These are phyloP conservation scores for Hypothenemus hampei DNA, from an alignment of 1,140 invertebrate genomes.

Conservation along the genomic window DNA sequence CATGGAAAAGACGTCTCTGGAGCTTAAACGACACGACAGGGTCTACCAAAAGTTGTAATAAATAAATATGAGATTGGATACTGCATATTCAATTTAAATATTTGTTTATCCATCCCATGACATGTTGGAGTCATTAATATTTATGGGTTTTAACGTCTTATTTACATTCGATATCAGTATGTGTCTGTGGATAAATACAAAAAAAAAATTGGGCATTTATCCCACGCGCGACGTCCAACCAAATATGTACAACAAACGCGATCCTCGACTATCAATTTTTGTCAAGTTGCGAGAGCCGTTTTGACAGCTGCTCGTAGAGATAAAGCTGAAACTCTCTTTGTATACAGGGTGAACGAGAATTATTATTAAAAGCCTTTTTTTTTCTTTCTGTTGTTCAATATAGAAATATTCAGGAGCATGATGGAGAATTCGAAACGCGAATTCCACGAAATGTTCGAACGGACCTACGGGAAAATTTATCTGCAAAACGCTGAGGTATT, in stretches of 20 bases:
- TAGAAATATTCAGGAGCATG: slow-evolving; percentile 84
- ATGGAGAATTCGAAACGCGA: slow-evolving; percentile 75
- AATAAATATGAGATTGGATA: too few species aligned
- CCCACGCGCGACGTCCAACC: slow-evolving; percentile 15
- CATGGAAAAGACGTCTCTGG: too few species aligned
- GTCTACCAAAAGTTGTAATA: too few species aligned
- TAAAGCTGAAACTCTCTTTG: too few species aligned
- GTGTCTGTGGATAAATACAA: too few species aligned
- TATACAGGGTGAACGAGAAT: neutral
- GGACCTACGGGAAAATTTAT: slow-evolving; percentile 93
- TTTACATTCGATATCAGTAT: slow-evolving; percentile 20
- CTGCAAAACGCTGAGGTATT: slow-evolving; percentile 92
- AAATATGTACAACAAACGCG: slow-evolving; percentile 14
- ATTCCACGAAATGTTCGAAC: slow-evolving; percentile 91
- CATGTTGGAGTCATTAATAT: slow-evolving; percentile 19
- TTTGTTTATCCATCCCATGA: slow-evolving; percentile 15
- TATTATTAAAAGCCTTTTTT: neutral
- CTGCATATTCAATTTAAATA: slow-evolving; percentile 11
- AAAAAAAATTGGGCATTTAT: too few species aligned
- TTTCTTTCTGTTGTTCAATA: slow-evolving; percentile 2
- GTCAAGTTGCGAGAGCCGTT: slow-evolving; percentile 8
- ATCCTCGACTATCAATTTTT: slow-evolving; percentile 22
- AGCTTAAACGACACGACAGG: too few species aligned
- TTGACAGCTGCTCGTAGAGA: slow-evolving; percentile 20
- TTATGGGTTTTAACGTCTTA: slow-evolving; percentile 15